Evolutionary conservation across 1,140 invertebrate species (phyloP).

Genomic region (Camponotus vicinus): DNA sequence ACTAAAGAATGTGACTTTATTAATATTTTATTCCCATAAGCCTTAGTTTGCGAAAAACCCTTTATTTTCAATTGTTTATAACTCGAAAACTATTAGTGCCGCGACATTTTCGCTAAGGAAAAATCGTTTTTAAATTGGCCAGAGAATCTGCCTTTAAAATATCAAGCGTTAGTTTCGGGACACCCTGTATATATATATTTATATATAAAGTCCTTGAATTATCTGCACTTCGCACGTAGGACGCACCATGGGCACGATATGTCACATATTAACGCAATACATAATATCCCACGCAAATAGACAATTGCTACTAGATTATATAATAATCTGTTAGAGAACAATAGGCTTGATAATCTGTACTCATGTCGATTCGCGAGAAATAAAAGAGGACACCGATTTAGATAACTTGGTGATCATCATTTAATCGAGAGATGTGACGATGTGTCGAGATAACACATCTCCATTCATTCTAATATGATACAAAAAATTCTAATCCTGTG

Average conservation of each 20-base stretch:
- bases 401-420: constrained; percentile 33
- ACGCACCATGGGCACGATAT: not conserved
- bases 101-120: too few species aligned
- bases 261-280: constrained; percentile 8
- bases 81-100: too few species aligned
- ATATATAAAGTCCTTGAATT: constrained; percentile 4
- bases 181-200: not conserved
- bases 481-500: not conserved
- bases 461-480: not conserved
- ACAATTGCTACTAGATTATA: constrained; percentile 49
- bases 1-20: too few species aligned
- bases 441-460: too few species aligned
- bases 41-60: too few species aligned
- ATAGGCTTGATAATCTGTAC: constrained; percentile 10
- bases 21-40: too few species aligned
- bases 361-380: constrained; percentile 36
- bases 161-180: too few species aligned
- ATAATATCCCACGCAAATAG: constrained; percentile 1
- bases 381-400: constrained; percentile 41
- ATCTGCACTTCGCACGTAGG: not conserved
- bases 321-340: constrained; percentile 49
- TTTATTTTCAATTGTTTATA: too few species aligned
- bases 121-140: too few species aligned
- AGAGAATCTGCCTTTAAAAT: too few species aligned
- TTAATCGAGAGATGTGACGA: constrained; percentile 36